Conservation (phyloP, 2,888 invertebrate genomes). For the Ichneumoninae sp. region DNA sequence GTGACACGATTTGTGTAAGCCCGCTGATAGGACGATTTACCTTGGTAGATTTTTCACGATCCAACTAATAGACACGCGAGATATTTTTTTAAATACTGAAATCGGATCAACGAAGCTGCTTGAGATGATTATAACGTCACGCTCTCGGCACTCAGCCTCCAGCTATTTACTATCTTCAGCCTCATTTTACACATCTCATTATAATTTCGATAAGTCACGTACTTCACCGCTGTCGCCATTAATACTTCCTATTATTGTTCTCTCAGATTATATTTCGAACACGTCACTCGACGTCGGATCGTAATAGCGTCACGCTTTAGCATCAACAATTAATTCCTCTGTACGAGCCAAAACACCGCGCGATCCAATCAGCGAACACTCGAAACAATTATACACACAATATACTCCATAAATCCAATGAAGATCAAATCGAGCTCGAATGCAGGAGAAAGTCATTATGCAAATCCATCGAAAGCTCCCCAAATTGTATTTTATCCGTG, state of each 20-base stretch:
- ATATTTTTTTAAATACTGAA: neutral
- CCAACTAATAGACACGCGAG: neutral
- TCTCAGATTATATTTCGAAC: slow-evolving; percentile 30
- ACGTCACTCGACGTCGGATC: slow-evolving; percentile 21
- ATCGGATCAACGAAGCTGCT: slow-evolving; percentile 1
- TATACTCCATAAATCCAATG: neutral
- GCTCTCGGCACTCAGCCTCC: neutral
- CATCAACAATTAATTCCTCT: slow-evolving; percentile 38
- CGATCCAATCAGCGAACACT: neutral
- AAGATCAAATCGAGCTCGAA: neutral
- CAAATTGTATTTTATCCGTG: neutral
- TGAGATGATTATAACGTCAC: slow-evolving; percentile 19
- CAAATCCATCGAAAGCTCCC: neutral
- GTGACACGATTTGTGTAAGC: neutral
- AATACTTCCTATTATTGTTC: slow-evolving; percentile 42
- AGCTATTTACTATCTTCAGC: neutral
- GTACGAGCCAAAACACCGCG: neutral
- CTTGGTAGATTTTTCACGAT: neutral
- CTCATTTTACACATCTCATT: slow-evolving; percentile 16
- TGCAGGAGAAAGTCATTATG: neutral
- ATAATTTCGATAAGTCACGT: slow-evolving; percentile 46
- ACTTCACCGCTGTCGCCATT: slow-evolving; percentile 24
- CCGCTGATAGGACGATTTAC: neutral
- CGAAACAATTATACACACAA: slow-evolving; percentile 2
- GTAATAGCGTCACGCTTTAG: slow-evolving; percentile 41